Percentiles rank a stretch among this genome's conserved stretches.
phyloP scores from a whole-genome alignment of 2,888 invertebrate genomes.

The Nematopogon swammerdamellus region DNA sequence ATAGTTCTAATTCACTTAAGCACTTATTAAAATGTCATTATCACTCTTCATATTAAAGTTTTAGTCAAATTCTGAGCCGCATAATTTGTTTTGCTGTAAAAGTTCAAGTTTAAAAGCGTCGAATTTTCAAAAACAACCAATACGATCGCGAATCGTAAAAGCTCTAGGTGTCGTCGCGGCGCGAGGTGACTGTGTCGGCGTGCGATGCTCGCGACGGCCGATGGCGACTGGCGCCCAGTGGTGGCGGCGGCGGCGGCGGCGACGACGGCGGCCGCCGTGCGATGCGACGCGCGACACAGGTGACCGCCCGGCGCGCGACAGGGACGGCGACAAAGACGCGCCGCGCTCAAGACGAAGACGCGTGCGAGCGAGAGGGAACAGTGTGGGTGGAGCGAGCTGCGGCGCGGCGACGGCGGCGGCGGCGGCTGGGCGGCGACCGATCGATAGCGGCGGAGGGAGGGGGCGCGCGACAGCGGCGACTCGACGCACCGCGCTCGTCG shows the following conservation, averaged over 20 bases:
- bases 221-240: conserved; percentile 15
- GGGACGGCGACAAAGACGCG: conserved; percentile 24
- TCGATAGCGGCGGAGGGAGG: conserved; percentile 40
- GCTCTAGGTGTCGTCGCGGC: conserved; percentile 5
- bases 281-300: conserved; percentile 61
- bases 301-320: conserved; percentile 45
- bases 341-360: conserved; percentile 26
- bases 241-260: not conserved
- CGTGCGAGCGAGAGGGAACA: conserved; percentile 37
- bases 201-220: conserved; percentile 23
- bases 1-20: not conserved
- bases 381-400: conserved; percentile 16
- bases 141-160: not conserved
- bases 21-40: not conserved
- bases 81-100: not conserved
- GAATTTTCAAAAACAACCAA: no score
- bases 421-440: conserved; percentile 37
- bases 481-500: conserved; percentile 42
- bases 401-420: conserved; percentile 30
- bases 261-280: conserved; percentile 38
- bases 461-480: conserved; percentile 16
- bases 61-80: not conserved
- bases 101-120: no score
- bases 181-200: conserved; percentile 18
- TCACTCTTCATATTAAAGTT: no score